Conservation (phyloP, 1,140 invertebrate genomes). For the Calephelis nemesis region DNA sequence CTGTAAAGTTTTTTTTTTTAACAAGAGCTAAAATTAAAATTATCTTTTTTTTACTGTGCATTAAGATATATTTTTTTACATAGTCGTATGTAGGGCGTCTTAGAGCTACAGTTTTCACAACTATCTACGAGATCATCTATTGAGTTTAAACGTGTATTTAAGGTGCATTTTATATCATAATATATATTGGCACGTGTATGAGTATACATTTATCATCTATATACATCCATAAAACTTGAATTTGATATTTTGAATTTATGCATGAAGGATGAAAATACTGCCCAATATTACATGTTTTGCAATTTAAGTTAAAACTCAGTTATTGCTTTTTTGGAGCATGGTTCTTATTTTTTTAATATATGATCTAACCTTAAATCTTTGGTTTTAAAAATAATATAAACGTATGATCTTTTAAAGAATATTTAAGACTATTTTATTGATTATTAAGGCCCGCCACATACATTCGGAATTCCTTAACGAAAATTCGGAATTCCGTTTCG, state of each 20-base stretch:
- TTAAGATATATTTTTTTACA: neutral
- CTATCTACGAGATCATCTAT: slow-evolving; percentile 27
- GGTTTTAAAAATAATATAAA: too few species aligned
- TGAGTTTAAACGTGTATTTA: slow-evolving; percentile 18
- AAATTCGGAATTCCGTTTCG: too few species aligned
- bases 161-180: slow-evolving; percentile 18
- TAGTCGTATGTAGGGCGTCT: slow-evolving; percentile 8
- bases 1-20: too few species aligned
- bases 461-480: too few species aligned
- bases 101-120: slow-evolving; percentile 22
- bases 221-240: neutral
- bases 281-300: neutral
- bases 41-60: neutral
- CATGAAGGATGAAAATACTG: neutral
- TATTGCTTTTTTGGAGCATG: too few species aligned
- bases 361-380: too few species aligned
- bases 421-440: too few species aligned
- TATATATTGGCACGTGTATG: slow-evolving; percentile 29
- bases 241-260: neutral
- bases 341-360: too few species aligned
- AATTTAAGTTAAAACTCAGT: too few species aligned
- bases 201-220: slow-evolving; percentile 20
- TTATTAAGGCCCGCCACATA: too few species aligned
- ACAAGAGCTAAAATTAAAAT: too few species aligned
- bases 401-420: too few species aligned